These are phyloP conservation scores for Penaeus chinensis DNA, from an alignment of 1,140 invertebrate species.

Conservation along the genomic window DNA sequence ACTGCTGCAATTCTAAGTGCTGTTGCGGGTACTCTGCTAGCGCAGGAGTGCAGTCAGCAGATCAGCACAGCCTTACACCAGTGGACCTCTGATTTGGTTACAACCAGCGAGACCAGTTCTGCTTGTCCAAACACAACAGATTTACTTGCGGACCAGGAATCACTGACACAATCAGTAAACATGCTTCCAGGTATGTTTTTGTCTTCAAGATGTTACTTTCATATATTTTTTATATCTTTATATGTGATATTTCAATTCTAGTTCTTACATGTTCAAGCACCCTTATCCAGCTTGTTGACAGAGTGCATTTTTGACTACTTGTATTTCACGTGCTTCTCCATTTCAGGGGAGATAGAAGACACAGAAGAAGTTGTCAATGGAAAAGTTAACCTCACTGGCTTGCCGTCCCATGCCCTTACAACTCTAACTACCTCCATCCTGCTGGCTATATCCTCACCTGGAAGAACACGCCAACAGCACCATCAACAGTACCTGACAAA, in stretches of 20 bases:
- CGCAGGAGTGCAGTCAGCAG: slow-evolving; percentile 46
- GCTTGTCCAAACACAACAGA: slow-evolving; percentile 1
- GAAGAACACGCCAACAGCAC: not conserved
- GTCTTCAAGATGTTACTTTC: not conserved
- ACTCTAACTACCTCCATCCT: slow-evolving; percentile 54
- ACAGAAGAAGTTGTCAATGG: slow-evolving; percentile 15
- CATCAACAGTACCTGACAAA: not conserved
- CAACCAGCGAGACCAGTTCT: slow-evolving; percentile 26
- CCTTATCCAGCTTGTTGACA: no score
- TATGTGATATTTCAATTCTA: not conserved
- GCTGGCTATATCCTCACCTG: slow-evolving; percentile 49
- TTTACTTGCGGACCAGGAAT: not conserved
- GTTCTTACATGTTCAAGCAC: no score
- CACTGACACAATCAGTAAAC: not conserved
- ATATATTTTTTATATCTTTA: not conserved
- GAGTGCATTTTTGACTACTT: not conserved
- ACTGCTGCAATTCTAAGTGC: slow-evolving; percentile 78
- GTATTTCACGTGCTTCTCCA: not conserved
- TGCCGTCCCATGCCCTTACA: slow-evolving; percentile 44
- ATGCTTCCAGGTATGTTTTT: not conserved
- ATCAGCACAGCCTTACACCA: slow-evolving; percentile 19
- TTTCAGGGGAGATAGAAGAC: slow-evolving; percentile 26
- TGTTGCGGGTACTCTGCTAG: slow-evolving; percentile 68
- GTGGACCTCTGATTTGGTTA: slow-evolving; percentile 15
- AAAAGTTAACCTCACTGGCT: slow-evolving; percentile 24